Base-by-base conservation (phyloP, 53 echinoderm and acorn worm species). In the Temnopleurus reevesii region DNA sequence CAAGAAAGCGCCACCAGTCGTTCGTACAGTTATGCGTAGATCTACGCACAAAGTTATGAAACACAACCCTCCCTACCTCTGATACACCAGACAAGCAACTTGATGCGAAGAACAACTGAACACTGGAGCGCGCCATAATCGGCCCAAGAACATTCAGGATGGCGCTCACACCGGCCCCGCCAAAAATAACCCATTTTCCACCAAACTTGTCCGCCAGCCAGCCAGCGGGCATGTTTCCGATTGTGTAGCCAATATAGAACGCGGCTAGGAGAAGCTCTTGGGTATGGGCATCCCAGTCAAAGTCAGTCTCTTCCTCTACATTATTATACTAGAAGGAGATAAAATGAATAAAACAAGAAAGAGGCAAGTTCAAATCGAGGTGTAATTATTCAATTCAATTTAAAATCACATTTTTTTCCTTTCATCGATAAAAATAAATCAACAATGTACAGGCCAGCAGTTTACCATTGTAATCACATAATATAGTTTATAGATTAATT, bases 171-270 rank as follows among this genome's bases (percentile, higher is more conserved):
- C n/a, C 54, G 29, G 33, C 55, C 51, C 83, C 83, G 4, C 54
- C 54, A 53, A 53, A 55, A 10, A 83, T 55, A 4, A 83, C 19
- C 83, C 83, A 83, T 10, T 83, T 83, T 55, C 83, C 83, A 6
- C 83, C 55, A 7, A 83, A 10, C 5, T 5, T 56, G 41, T 83
- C 83, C 27, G 81, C 33, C 5, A 83, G 55, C 49, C 27, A 83
- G 1, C 83, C 83, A 8, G 55, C 47, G 2, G 83, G 83, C 8
- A 83, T 54, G 21, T 83, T 47, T 6, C 35, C 35, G 18, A 81
- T 33, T 4, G 83, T 55, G 24, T 83, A 56, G 7, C 83, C 83
- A 23, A 81, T 34, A 19, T 36, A 83, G 83, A 83, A 83, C 5
- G 55, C 55, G 21, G 56, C 33, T 7, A 83, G 33, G n/a, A 83